These are phyloP conservation scores for Stenoptilia bipunctidactyla DNA, from an alignment of 2,888 invertebrate genomes.

Conservation along the genomic window DNA sequence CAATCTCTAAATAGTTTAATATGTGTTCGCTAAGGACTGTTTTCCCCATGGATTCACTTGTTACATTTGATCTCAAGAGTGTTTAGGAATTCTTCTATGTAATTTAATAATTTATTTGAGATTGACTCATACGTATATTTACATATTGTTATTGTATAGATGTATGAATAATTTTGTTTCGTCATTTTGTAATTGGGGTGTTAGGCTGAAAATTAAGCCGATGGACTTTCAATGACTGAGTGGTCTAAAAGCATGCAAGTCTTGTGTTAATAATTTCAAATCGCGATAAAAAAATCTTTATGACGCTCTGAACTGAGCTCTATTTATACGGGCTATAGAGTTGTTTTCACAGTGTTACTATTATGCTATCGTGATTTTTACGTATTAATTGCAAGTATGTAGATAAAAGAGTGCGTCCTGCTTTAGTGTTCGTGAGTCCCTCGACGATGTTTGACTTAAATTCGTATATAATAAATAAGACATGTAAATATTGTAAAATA, in stretches of 20 bases:
- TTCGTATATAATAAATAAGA: conserved; percentile 43
- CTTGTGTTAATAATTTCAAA: background rate
- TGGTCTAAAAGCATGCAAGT: conserved; percentile 20
- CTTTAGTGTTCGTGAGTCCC: conserved; percentile 45
- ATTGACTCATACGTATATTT: conserved; percentile 51
- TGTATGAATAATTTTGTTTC: conserved; percentile 50
- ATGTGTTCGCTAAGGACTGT: conserved; percentile 29
- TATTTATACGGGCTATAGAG: background rate
- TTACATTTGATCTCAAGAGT: conserved; percentile 49
- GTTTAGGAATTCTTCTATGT: conserved; percentile 55
- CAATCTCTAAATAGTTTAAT: background rate
- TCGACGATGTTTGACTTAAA: conserved; percentile 38
- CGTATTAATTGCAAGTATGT: background rate
- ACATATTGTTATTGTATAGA: conserved; percentile 61
- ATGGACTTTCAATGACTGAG: conserved; percentile 68
- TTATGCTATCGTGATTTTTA: background rate
- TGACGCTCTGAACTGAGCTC: background rate
- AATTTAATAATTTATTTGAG: conserved; percentile 53
- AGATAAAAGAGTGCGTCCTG: conserved; percentile 41
- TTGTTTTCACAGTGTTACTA: conserved; percentile 1
- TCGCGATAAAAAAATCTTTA: conserved; percentile 19
- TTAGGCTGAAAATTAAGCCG: conserved; percentile 57
- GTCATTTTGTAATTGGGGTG: conserved; percentile 54
- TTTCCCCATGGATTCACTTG: conserved; percentile 38
- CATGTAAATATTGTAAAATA: conserved; percentile 69